A percentile compares a stretch with the other conserved stretches of the same genome.
These are phyloP conservation scores for Lanistes nyassanus DNA, from an alignment of 1,140 invertebrate genomes.

Conservation along the genomic window DNA sequence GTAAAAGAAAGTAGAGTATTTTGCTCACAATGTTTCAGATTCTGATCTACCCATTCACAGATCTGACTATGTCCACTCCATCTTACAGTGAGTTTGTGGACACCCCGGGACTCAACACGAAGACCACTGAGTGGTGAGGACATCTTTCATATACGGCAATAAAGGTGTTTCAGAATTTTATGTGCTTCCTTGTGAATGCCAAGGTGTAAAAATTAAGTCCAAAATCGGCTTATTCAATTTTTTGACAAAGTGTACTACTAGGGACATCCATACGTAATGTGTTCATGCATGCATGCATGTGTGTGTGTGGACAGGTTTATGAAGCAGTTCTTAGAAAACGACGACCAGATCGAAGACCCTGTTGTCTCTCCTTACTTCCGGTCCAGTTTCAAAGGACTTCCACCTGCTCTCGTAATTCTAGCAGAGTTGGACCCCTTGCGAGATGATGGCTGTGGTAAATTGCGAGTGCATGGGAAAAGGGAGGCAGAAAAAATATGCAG, in stretches of 20 bases:
- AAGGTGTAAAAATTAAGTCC: neutral
- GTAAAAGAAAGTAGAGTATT: too few relatives aligned
- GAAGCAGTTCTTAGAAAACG: conserved; percentile 14
- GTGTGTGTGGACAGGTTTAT: conserved; percentile 22
- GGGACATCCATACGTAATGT: neutral
- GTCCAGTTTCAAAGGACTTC: conserved; percentile 30
- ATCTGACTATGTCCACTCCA: conserved; percentile 1
- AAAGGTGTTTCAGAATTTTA: too few relatives aligned
- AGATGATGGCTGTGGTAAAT: conserved; percentile 42
- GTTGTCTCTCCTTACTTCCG: conserved; percentile 25
- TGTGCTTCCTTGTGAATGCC: neutral
- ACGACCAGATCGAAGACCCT: conserved; percentile 26
- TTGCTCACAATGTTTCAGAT: neutral
- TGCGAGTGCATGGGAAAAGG: too few relatives aligned
- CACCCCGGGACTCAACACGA: conserved; percentile 17
- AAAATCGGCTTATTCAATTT: neutral
- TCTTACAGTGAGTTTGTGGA: conserved; percentile 12
- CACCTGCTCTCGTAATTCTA: conserved; percentile 44
- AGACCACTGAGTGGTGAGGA: conserved; percentile 10
- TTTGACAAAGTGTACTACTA: neutral
- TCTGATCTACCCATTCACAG: conserved; percentile 16
- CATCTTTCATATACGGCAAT: neutral
- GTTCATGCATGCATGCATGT: conserved; percentile 1
- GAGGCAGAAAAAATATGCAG: too few relatives aligned
- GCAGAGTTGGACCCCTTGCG: conserved; percentile 45